Percentiles rank a stretch among this genome's conserved stretches.
Evolutionary conservation across 2,113 vertebrate species (phyloP).

Genomic region (Catharus fuscescens): DNA sequence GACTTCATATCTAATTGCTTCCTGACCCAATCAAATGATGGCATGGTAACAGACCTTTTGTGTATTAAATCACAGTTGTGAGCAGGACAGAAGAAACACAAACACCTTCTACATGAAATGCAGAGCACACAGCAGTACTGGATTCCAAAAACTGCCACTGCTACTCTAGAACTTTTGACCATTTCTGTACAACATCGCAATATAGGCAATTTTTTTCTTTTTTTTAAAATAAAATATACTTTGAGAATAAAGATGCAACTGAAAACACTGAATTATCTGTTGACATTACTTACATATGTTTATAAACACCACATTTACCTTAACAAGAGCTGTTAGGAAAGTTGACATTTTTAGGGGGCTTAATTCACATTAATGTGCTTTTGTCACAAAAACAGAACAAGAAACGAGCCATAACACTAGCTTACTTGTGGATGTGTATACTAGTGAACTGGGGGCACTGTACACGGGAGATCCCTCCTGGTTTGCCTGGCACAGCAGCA

Average conservation of each 20-base stretch:
- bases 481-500: slow-evolving; percentile 84
- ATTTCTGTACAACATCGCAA: background rate
- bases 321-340: background rate
- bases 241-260: background rate
- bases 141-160: background rate
- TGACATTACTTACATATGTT: slow-evolving; percentile 13
- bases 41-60: background rate
- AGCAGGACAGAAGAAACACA: background rate
- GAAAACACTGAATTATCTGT: background rate
- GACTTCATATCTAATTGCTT: background rate
- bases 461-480: slow-evolving; percentile 85
- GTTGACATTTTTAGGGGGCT: slow-evolving; percentile 37
- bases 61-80: background rate
- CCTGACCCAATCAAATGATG: background rate
- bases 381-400: slow-evolving; percentile 71
- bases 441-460: slow-evolving; percentile 85
- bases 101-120: background rate
- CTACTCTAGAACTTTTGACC: background rate
- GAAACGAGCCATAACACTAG: slow-evolving; percentile 57
- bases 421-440: slow-evolving; percentile 87
- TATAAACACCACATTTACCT: slow-evolving; percentile 17
- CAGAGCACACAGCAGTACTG: background rate
- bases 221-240: background rate
- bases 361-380: slow-evolving; percentile 46
- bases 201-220: background rate